Evolutionary conservation across 2,113 vertebrate genomes (phyloP), one percentile per base, ranked within the genome.

Genomic region (Cettia cetti): DNA sequence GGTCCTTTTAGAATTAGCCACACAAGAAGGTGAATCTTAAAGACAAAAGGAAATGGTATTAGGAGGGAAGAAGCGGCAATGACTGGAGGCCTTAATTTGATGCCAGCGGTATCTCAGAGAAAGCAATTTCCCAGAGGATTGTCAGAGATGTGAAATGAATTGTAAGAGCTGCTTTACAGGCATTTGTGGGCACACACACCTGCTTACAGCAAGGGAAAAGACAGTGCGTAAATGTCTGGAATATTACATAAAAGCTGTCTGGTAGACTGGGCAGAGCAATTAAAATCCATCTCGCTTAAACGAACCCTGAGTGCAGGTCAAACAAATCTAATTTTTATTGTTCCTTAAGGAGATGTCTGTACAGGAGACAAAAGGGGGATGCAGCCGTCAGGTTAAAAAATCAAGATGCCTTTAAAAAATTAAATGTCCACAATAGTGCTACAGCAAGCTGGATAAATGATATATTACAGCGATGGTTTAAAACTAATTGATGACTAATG

Each of bases 401-500:
- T 89, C 94, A 98, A 96, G 98, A 97, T 97, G 97, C 95, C 94
- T 97, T 98, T 93, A 97, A 97, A 97, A 98, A 98, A 98, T 98
- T 97, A 98, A 98, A 98, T 92, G 98, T 96, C 98, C 97, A 97
- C 96, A 97, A 96, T 96, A 98, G 93, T 95, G 95, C 96, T 86
- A 53, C 97, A 96, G 96, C 95, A 97, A 96, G 96, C 95, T 97
- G 94, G 98, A 98, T 97, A 97, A 98, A 97, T 98, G 98, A 98
- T 97, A 97, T 98, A 98, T 98, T 98, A 79, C 97, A 96, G 93
- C 3, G 56, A 96, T 96, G 96, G 96, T 97, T 98, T 98, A 97
- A 98, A 97, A 97, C 96, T 98, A 98, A 98, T 98, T 98, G 97
- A 98, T 98, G 98, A 98, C 97, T 98, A 97, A 98, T 98, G 98